Evolutionary conservation across 2,113 vertebrate genomes (phyloP), one percentile per base, ranked within the genome.

Genomic region (Verasper variegatus): DNA sequence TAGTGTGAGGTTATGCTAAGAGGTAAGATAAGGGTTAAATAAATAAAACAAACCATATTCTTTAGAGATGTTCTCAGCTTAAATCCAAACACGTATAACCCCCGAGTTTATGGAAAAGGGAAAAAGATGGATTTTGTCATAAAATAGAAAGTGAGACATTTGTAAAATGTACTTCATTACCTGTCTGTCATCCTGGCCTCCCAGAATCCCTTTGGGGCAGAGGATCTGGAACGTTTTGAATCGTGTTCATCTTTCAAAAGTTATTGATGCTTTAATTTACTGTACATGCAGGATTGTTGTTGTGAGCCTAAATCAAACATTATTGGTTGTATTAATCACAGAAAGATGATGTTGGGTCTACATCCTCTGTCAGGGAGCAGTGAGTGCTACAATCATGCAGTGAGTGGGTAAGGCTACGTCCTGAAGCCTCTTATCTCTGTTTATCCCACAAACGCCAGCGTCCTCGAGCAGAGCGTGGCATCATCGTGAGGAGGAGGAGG

Each of bases 281-380:
- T 69, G 24, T 20, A 62, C 20, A 60, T 8, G 2, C 31, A 4
- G 49, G 37, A 61, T 61, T 74, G 60, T 61, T 55, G 20, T 65
- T 31, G 21, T 59, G 12, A 60, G 24, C 13, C 56, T 51, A 18
- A 80, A 63, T 71, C 56, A 60, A 66, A 67, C 20, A 35, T n/a
- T 64, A 84, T 71, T 75, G 47, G 56, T 63, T 57, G 1, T 42
- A 42, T 74, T 71, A 15, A 52, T 76, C 81, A 75, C 24, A 75
- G n/a, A 27, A 7, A 3, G 61, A 49, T 27, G 45, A 61, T 64
- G 9, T 40, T 60, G 24, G 31, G 26, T 15, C 35, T 35, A 0
- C 13, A 15, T 74, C 35, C 37, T 70, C 20, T 45, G 31, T 40
- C 49, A 57, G 58, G 58, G 70, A 59, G 64, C 64, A 8, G 63